Evolutionary conservation across 2,113 vertebrate species (phyloP), one percentile per base, ranked within the genome.

Genomic region (Aptenodytes forsteri): DNA sequence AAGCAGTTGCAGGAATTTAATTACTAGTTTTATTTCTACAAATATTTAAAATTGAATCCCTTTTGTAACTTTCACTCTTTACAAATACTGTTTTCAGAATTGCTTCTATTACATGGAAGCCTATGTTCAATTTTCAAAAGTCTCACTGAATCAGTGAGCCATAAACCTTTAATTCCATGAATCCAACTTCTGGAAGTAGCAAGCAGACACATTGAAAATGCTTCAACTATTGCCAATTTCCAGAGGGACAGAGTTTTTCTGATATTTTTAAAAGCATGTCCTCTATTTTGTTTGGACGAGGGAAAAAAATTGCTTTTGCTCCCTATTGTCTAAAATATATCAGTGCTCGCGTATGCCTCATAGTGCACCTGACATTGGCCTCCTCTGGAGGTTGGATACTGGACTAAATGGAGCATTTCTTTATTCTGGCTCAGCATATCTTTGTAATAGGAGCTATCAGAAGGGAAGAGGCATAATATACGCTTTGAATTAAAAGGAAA

Each of bases 341-440:
- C 26, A 46, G 12, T 46, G 25, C 17, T 88, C 5, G 1, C 7
- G 2, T 36, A 3, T 27, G 65, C 47, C 58, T 90, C 36, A 4
- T 20, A 17, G 38, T 16, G 13, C 80, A 25, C 38, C 29, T 90
- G 90, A 72, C 95, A 77, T 15, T 85, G 87, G 42, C 19, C 42
- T 76, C 62, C 73, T 66, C 82, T 52, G 54, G 67, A 92, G 79
- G 50, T 34, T 80, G 90, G 56, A 49, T 36, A 23, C 42, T 49
- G 88, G 44, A 70, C 21, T 89, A 73, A 86, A 85, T 89, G 87
- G 69, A 90, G 86, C 78, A 85, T 93, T 94, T n/a, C 58, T 89
- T 81, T 92, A 22, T 92, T 78, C 50, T 87, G 83, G 38, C 70
- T 89, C 84, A 92, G 82, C 90, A 52, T n/a, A 64, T 92, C 67